phyloP scores from a whole-genome alignment of 2,797 vertebrate genomes.

The Zonotrichia albicollis region DNA sequence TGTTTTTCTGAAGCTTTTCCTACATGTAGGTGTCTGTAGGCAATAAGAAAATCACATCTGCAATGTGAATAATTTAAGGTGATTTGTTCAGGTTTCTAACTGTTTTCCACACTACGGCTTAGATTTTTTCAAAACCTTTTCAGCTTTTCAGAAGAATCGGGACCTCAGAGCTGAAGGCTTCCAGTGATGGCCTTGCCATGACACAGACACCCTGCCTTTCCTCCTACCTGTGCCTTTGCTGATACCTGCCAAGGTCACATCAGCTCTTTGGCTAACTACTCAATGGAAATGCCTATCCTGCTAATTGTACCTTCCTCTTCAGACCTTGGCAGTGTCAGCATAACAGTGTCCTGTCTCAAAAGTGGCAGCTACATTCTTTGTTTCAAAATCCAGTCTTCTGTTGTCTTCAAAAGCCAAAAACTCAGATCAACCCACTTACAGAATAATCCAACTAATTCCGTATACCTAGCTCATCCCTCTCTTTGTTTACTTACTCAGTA shows the following conservation, averaged over 20 bases:
- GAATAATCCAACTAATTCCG: neutral
- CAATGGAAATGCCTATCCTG: neutral
- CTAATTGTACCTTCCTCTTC: neutral
- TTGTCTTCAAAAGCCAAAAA: neutral
- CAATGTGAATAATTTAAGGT: neutral
- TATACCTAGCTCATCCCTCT: neutral
- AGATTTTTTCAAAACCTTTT: neutral
- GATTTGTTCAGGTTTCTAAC: neutral
- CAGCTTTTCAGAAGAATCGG: neutral
- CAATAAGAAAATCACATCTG: neutral
- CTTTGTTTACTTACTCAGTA: neutral
- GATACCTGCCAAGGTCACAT: neutral
- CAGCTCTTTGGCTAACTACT: neutral
- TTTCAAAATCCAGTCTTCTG: neutral
- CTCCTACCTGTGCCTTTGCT: neutral
- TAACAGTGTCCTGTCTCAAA: neutral
- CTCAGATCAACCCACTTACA: neutral
- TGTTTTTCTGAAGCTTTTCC: neutral
- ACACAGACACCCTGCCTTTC: neutral
- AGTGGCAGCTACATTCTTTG: neutral
- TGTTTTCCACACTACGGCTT: neutral
- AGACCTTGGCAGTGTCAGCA: neutral
- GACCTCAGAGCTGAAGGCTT: neutral
- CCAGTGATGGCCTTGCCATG: neutral
- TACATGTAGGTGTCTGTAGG: neutral